These are phyloP conservation scores for Barbus barbus DNA, from an alignment of 2,113 vertebrate genomes.

Conservation along the genomic window DNA sequence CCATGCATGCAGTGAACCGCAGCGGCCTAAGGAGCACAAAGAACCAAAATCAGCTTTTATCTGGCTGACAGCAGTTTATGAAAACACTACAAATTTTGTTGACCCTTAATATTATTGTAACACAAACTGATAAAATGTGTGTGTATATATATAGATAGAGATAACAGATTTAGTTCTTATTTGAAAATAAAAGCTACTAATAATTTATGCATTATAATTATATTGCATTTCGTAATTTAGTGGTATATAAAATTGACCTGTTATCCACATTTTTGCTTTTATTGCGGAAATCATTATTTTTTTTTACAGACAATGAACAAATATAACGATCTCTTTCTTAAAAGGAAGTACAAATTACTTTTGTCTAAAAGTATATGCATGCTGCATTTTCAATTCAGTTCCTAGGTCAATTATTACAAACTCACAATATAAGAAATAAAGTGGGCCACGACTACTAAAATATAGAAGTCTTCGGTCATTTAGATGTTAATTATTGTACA, in stretches of 20 bases:
- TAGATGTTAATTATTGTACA: too few species aligned
- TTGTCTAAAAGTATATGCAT: too few species aligned
- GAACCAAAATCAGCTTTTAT: background rate
- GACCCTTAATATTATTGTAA: background rate
- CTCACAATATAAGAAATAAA: background rate
- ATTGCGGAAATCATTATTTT: too few species aligned
- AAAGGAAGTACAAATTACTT: too few species aligned
- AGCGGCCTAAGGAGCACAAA: slow-evolving; percentile 68
- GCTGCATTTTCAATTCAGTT: background rate
- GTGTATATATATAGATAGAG: too few species aligned
- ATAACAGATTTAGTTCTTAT: background rate
- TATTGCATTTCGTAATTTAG: too few species aligned
- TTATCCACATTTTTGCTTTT: background rate
- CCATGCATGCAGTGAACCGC: slow-evolving; percentile 82
- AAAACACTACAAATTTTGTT: background rate
- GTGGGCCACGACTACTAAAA: too few species aligned
- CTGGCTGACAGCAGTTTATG: background rate
- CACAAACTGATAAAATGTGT: background rate
- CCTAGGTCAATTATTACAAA: background rate
- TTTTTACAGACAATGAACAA: too few species aligned
- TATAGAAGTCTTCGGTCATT: too few species aligned
- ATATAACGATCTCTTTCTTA: too few species aligned
- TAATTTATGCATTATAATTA: background rate
- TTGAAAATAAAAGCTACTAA: background rate
- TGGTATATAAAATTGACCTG: too few species aligned